Evolutionary conservation across 92 coral and sea anemone species (phyloP), one percentile per base, ranked within the genome.

Genomic region (Epizoanthus stellaris): DNA sequence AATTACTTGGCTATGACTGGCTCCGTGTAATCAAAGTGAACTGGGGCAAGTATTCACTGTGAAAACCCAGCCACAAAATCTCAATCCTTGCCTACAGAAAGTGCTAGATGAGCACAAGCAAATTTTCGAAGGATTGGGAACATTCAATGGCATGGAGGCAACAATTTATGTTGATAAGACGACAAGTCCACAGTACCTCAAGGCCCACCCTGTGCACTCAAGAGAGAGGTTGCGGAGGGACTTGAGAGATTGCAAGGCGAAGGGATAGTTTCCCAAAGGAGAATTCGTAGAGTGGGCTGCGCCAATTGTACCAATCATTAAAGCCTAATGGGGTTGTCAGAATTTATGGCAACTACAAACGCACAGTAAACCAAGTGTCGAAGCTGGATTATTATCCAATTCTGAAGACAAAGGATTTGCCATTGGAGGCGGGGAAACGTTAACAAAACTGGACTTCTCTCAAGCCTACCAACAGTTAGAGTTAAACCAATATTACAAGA

Each of bases 1-100:
- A 87, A 68, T 87, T 87, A 39, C 63, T 90, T n/a, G 88, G 90
- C 30, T 65, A 89, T 40, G 85, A 89, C 57, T 87, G 91, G 88
- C 87, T 86, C 43, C 72, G 70, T 40, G 63, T 36, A 39, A 61
- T 89, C 20, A 63, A 80, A 20, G 20, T 88, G 43, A 54, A 76
- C 67, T 88, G 80, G 85, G 58, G 45, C 39, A 79, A 16, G 79
- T 86, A 43, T 81, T 82, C 64, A 63, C 74, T 21, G 72, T 73
- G 4, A 42, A 43, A 25, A 73, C 79, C 79, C n/a, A n/a, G n/a
- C n/a, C n/a, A n/a, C n/a, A n/a, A n/a, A 40, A 40, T 40, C 34
- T 39, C 9, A 54, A 74, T 8, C 81, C 77, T 54, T 52, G 45
- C 47, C 61, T 73, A 42, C 60, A 58, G 21, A 34, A 54, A 23